phyloP scores from a whole-genome alignment of 2,113 vertebrate genomes.

The Neolamprologus hecqui region DNA sequence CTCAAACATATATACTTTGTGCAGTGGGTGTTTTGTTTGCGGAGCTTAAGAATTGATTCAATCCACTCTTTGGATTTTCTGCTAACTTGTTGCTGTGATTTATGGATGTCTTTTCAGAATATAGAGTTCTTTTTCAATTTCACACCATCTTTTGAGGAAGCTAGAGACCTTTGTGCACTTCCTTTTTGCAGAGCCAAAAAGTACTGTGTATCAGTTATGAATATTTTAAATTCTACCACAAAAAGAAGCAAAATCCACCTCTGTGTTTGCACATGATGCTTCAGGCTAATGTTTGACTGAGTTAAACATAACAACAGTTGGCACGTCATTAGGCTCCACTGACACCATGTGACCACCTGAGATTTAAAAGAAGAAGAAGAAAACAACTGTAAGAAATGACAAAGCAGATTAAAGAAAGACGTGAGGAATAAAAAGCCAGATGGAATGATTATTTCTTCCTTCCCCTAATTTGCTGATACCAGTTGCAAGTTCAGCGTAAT shows the following conservation, averaged over 20 bases:
- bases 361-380: conserved; percentile 15
- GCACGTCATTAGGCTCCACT: neutral
- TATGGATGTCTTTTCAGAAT: conserved; percentile 32
- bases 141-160: conserved; percentile 28
- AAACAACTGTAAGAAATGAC: neutral
- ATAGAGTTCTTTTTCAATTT: conserved; percentile 20
- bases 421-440: neutral
- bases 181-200: neutral
- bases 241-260: conserved; percentile 43
- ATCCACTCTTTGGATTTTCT: conserved; percentile 11
- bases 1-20: neutral
- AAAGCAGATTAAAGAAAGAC: neutral
- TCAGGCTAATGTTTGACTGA: conserved; percentile 11
- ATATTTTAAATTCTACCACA: conserved; percentile 54
- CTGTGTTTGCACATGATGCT: conserved; percentile 32
- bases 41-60: neutral
- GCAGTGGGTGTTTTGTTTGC: neutral
- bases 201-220: conserved; percentile 51
- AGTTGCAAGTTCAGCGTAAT: conserved; percentile 24
- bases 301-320: neutral
- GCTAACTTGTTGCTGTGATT: conserved; percentile 8
- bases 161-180: conserved; percentile 17
- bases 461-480: conserved; percentile 1
- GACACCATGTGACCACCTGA: conserved; percentile 13
- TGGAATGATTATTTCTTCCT: neutral